Evolutionary conservation across 2,113 vertebrate species (phyloP).

Genomic region (Ceyx melanurus): DNA sequence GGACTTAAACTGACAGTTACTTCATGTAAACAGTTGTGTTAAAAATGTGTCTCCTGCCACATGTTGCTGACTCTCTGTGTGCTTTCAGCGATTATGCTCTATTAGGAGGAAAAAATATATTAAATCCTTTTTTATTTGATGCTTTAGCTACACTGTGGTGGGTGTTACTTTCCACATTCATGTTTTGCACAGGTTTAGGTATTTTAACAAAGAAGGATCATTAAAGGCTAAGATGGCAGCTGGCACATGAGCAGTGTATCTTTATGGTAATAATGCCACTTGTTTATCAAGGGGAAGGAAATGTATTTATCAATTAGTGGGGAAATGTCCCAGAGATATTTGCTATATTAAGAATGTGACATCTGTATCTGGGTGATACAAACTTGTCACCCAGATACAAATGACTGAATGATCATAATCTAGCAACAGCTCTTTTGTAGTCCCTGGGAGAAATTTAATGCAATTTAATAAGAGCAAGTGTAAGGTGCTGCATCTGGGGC

Average conservation of each 20-base stretch:
- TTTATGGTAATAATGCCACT: accelerated
- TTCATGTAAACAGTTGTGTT: neutral
- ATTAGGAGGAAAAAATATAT: neutral
- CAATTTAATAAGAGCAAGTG: no score
- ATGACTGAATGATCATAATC: neutral
- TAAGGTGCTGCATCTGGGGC: no score
- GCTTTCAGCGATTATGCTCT: neutral
- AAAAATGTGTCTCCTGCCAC: constrained; percentile 31
- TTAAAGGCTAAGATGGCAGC: neutral
- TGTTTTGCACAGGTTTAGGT: neutral
- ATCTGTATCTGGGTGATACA: neutral
- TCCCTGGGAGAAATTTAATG: no score
- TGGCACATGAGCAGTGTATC: neutral
- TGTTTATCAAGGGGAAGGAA: constrained; percentile 2
- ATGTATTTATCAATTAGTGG: neutral
- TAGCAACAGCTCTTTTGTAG: constrained; percentile 15
- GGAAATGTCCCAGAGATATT: neutral
- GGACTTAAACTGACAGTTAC: constrained; percentile 37
- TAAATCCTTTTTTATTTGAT: neutral
- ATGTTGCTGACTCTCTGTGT: constrained; percentile 17
- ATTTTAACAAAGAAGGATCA: neutral
- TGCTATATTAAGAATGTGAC: neutral
- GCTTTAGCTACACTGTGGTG: neutral
- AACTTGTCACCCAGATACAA: neutral
- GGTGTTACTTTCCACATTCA: neutral